These are phyloP conservation scores for Xylota segnis DNA, from an alignment of 2,888 invertebrate genomes.

Conservation along the genomic window DNA sequence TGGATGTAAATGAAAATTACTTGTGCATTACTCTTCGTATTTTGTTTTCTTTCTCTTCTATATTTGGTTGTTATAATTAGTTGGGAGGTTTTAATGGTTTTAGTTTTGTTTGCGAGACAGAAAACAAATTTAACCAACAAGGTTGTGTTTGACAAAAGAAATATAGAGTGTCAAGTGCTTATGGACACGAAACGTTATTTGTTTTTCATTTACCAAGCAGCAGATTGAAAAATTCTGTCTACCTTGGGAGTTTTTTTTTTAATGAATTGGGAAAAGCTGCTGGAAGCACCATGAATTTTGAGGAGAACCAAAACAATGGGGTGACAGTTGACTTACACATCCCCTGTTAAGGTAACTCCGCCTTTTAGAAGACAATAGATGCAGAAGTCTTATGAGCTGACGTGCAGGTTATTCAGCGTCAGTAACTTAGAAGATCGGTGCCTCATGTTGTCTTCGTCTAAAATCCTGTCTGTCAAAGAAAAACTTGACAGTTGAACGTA, in stretches of 20 bases:
- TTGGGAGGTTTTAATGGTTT: neutral
- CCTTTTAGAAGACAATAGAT: too few relatives aligned
- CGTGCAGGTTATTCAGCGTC: too few relatives aligned
- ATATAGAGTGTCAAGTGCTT: neutral
- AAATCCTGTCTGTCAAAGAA: too few relatives aligned
- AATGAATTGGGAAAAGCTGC: neutral
- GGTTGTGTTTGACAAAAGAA: neutral
- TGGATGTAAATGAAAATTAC: slow-evolving; percentile 33
- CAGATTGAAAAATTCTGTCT: neutral
- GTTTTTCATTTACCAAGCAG: neutral
- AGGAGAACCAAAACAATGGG: too few relatives aligned
- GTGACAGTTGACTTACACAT: too few relatives aligned
- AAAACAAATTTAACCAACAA: neutral
- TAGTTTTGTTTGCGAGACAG: neutral
- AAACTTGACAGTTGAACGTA: too few relatives aligned
- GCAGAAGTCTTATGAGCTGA: too few relatives aligned
- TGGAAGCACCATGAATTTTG: too few relatives aligned
- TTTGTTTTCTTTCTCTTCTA: neutral
- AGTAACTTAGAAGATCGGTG: too few relatives aligned
- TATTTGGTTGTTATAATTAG: slow-evolving; percentile 25
- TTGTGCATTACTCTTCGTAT: slow-evolving; percentile 2
- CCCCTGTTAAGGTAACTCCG: too few relatives aligned
- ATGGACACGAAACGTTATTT: neutral
- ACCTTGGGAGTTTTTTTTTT: too few relatives aligned
- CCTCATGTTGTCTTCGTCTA: too few relatives aligned